These are phyloP conservation scores for Coecobrya sp. DNA, from an alignment of 2,888 invertebrate genomes.

Conservation along the genomic window DNA sequence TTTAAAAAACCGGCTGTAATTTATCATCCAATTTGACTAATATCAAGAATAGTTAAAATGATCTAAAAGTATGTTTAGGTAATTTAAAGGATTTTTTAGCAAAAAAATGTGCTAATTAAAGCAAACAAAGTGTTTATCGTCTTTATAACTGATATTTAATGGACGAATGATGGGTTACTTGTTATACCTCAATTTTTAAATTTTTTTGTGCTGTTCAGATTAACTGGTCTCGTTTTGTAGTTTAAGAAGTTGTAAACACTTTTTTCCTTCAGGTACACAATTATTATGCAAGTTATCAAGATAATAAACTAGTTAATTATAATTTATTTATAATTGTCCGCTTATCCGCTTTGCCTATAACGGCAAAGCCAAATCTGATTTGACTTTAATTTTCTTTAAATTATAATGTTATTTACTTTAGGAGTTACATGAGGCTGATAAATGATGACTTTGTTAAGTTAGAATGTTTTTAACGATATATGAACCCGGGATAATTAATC, in stretches of 20 bases:
- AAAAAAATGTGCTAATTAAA: no score
- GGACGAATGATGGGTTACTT: not conserved
- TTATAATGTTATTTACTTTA: not conserved
- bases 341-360: no score
- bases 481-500: no score
- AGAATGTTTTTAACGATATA: not conserved
- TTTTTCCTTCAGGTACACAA: no score
- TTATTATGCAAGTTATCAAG: no score
- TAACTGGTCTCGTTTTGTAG: not conserved
- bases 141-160: not conserved
- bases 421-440: not conserved
- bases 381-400: not conserved
- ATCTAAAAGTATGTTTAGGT: no score
- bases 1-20: not conserved
- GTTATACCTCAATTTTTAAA: no score
- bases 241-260: no score
- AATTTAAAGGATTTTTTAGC: no score
- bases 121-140: not conserved
- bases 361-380: no score
- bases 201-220: not conserved
- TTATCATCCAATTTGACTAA: not conserved
- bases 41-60: not conserved
- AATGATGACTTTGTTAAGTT: not conserved
- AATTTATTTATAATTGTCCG: no score
- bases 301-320: no score